phyloP scores from a whole-genome alignment of 1,140 invertebrate genomes.

The Penaeus chinensis region DNA sequence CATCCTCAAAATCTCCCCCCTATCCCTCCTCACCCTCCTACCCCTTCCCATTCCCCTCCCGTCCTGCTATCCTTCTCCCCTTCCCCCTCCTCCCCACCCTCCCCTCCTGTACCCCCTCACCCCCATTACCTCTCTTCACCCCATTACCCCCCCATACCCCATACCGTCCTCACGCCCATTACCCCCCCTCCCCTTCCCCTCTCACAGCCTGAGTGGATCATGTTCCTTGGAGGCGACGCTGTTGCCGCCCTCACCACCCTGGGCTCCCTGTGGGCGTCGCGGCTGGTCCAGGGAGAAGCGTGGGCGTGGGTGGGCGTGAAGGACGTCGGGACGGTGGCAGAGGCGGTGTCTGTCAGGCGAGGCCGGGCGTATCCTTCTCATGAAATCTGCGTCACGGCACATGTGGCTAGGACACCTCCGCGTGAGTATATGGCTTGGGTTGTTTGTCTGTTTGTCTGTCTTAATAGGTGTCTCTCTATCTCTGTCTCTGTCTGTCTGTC shows the following conservation, averaged over 20 bases:
- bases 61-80: neutral
- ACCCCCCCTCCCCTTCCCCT: neutral
- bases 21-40: too few relatives aligned
- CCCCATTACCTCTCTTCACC: too few relatives aligned
- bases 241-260: conserved; percentile 7
- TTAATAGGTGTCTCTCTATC: too few relatives aligned
- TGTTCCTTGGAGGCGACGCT: conserved; percentile 34
- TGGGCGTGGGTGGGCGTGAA: conserved; percentile 47
- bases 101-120: neutral
- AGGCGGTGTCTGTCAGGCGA: conserved; percentile 13
- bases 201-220: conserved; percentile 47
- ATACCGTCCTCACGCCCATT: too few relatives aligned
- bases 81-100: too few relatives aligned
- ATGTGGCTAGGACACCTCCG: conserved; percentile 16
- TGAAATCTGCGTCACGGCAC: neutral
- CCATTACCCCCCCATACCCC: too few relatives aligned
- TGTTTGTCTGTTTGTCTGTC: too few relatives aligned
- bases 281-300: conserved; percentile 24
- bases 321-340: conserved; percentile 18
- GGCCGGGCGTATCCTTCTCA: neutral
- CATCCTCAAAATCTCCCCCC: too few relatives aligned
- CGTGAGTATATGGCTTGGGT: neutral
- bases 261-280: conserved; percentile 31
- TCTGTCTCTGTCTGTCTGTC: too few relatives aligned
- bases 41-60: neutral